phyloP scores from a whole-genome alignment of 1,140 invertebrate species.

The Bombus ignitus region DNA sequence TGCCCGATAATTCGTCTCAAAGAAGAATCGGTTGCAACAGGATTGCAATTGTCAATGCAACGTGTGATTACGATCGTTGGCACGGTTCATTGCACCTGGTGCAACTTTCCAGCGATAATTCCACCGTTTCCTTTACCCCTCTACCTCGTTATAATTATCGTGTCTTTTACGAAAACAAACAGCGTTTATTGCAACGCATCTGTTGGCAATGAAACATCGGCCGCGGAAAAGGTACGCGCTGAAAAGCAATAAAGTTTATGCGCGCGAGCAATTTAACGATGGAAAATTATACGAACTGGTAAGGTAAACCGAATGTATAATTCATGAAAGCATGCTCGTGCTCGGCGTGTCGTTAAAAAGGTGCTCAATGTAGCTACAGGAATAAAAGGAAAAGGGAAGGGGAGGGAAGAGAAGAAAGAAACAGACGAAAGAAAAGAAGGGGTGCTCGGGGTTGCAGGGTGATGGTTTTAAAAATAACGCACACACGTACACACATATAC shows the following conservation, averaged over 20 bases:
- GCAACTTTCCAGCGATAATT: slow-evolving; percentile 9
- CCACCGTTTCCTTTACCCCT: no score
- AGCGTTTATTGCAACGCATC: not conserved
- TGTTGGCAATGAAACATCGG: not conserved
- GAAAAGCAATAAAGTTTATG: slow-evolving; percentile 37
- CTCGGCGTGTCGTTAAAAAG: slow-evolving; percentile 58
- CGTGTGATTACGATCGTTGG: slow-evolving; percentile 21
- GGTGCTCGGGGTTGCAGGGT: slow-evolving; percentile 12
- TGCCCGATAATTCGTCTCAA: not conserved
- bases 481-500: not conserved
- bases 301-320: slow-evolving; percentile 55
- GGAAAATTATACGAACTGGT: slow-evolving; percentile 53
- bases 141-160: not conserved
- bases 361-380: slow-evolving; percentile 44
- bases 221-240: not conserved
- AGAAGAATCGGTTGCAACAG: not conserved
- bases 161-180: not conserved
- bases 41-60: slow-evolving; percentile 21
- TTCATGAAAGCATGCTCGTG: slow-evolving; percentile 54
- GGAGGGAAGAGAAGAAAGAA: not conserved
- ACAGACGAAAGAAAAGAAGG: not conserved
- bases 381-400: not conserved
- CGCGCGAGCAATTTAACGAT: slow-evolving; percentile 57
- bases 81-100: not conserved
- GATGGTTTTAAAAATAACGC: slow-evolving; percentile 26